Conservation (phyloP, 1,140 invertebrate genomes). For the Pantala flavescens region DNA sequence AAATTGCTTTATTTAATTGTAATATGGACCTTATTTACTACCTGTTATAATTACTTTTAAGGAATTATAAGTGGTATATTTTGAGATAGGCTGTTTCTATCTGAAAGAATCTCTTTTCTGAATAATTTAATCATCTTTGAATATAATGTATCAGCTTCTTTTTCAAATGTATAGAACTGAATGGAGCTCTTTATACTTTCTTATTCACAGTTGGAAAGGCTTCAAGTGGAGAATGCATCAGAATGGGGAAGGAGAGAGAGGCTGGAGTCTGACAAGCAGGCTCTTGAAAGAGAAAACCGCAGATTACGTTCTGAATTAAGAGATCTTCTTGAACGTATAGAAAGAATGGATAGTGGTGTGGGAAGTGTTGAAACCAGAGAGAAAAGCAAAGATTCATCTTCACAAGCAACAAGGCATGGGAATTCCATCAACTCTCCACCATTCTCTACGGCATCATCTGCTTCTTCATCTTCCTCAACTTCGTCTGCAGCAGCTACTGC, state of each 20-base stretch:
- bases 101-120: too few species aligned
- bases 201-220: conserved; percentile 52
- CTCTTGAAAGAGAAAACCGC: conserved; percentile 80
- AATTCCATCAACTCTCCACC: background rate
- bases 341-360: conserved; percentile 40
- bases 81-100: too few species aligned
- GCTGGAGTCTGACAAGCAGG: conserved; percentile 78
- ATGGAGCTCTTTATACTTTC: too few species aligned
- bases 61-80: too few species aligned
- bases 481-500: conserved; percentile 31
- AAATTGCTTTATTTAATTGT: too few species aligned
- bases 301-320: conserved; percentile 70
- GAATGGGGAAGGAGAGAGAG: conserved; percentile 87
- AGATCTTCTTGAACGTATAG: conserved; percentile 66
- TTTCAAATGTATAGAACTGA: too few species aligned
- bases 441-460: background rate
- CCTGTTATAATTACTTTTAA: too few species aligned
- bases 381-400: background rate
- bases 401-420: background rate
- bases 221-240: conserved; percentile 84
- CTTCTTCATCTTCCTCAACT: background rate
- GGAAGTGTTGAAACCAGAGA: background rate
- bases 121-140: too few species aligned
- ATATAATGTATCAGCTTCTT: too few species aligned
- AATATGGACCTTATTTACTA: too few species aligned